These are phyloP conservation scores for Chiloscyllium plagiosum DNA, from an alignment of 2,113 vertebrate species.

Conservation along the genomic window DNA sequence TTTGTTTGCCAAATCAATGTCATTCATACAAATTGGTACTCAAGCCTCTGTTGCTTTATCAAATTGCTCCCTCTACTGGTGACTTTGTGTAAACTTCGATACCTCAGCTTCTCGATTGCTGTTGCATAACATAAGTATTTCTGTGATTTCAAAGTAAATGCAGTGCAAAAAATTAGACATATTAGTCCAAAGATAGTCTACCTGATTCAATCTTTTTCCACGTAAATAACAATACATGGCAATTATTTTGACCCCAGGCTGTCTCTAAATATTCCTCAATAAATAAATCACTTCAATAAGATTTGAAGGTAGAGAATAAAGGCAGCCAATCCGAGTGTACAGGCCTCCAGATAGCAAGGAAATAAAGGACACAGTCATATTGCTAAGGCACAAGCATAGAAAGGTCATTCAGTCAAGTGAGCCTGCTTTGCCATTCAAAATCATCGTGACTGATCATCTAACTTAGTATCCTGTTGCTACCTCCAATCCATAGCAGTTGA, in stretches of 20 bases:
- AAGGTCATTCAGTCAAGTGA: no score
- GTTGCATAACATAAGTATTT: neutral
- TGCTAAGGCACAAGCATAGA: neutral
- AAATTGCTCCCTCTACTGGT: constrained; percentile 23
- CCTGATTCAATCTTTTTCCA: neutral
- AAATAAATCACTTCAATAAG: neutral
- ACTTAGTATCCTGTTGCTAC: no score
- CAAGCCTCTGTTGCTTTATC: neutral
- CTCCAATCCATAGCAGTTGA: no score
- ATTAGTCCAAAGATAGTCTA: neutral
- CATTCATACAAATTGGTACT: neutral
- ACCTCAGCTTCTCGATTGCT: neutral
- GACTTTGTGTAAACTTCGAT: neutral
- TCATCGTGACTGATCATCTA: no score
- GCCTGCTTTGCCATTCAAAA: no score
- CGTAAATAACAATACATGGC: neutral
- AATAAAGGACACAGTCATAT: neutral
- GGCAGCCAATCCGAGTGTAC: neutral
- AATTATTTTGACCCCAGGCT: neutral
- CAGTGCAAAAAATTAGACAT: neutral
- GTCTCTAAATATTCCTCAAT: neutral
- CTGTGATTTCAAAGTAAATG: neutral
- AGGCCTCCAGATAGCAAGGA: neutral
- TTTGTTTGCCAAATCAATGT: neutral
- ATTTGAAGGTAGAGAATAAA: neutral